Evolutionary conservation across 2,888 invertebrate species (phyloP), one percentile per base, ranked within the genome.

Genomic region (Leucoptera coffeella): DNA sequence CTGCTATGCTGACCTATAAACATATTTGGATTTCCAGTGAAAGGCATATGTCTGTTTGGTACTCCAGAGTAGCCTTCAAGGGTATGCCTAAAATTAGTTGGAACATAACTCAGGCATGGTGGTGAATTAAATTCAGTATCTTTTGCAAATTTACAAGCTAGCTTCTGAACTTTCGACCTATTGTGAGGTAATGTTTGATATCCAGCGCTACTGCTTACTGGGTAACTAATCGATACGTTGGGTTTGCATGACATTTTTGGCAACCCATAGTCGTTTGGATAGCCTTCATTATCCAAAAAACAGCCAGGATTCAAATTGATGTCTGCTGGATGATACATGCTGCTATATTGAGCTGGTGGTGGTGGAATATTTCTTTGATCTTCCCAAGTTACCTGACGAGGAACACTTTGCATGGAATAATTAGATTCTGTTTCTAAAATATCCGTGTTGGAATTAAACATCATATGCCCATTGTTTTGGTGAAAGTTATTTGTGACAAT

Each of bases 111-210:
- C 34, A 54, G 47, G 38, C 64, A 64, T 27, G 53, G 38, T 39
- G 19, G 60, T 46, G 36, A 17, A 17, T 69, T 69, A 41, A 69
- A 69, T 38, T 69, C 69, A 25, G 52, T 69, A 37, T 69, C 67
- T 43, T 67, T 69, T 5, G 67, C 65, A 33, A 65, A 69, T 50
- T 67, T 65, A 41, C 65, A 65, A 32, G 60, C 54, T 29, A 65
- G 47, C 40, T 67, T 69, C 40, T 65, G 67, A 23, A 74, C 75
- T 38, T 78, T 76, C 11, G 75, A 60, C 29, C 83, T 65, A 42
- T 84, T 84, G 45, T 85, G 82, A 3, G 87, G 88, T 38, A 88
- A 54, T 5, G 88, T 88, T 43, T 85, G 78, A 47, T 87, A 87
- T 49, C 79, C 82, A 3, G 67, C 58, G 2, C 67, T 62, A 11